Evolutionary conservation across 1,140 invertebrate genomes (phyloP).

Genomic region (Planococcus citri): DNA sequence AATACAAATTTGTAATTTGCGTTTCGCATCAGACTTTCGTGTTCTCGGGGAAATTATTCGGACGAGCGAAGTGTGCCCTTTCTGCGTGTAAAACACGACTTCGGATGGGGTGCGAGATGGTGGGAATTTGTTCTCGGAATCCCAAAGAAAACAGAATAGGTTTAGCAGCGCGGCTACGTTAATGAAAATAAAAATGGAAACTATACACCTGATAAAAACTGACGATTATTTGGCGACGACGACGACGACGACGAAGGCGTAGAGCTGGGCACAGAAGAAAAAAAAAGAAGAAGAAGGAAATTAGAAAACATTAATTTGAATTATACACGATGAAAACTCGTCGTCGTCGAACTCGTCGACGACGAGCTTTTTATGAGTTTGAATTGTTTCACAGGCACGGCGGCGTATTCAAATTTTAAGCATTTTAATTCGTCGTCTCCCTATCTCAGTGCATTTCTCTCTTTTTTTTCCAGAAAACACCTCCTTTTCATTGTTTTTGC

Average conservation of each 20-base stretch:
- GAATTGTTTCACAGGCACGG: not conserved
- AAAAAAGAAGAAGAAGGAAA: not conserved
- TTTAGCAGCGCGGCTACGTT: not conserved
- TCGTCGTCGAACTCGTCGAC: not conserved
- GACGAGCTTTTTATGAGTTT: not conserved
- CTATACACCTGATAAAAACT: not conserved
- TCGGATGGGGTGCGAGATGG: too few species aligned
- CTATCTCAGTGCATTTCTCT: too few species aligned
- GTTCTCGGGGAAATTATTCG: not conserved
- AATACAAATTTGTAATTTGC: not conserved
- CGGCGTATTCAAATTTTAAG: not conserved
- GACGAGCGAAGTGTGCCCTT: not conserved
- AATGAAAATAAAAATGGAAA: not conserved
- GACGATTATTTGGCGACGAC: not conserved
- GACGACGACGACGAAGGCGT: not conserved
- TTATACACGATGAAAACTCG: not conserved
- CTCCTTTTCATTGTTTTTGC: not conserved
- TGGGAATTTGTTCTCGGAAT: too few species aligned
- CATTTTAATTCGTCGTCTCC: not conserved
- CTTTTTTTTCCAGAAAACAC: too few species aligned
- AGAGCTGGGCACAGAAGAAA: too few species aligned
- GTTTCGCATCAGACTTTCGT: not conserved
- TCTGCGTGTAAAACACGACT: not conserved
- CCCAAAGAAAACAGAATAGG: too few species aligned
- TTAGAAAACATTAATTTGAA: slow-evolving; percentile 1